These are phyloP conservation scores for Drosophila pachea DNA, from an alignment of 1,140 invertebrate species.

Conservation along the genomic window DNA sequence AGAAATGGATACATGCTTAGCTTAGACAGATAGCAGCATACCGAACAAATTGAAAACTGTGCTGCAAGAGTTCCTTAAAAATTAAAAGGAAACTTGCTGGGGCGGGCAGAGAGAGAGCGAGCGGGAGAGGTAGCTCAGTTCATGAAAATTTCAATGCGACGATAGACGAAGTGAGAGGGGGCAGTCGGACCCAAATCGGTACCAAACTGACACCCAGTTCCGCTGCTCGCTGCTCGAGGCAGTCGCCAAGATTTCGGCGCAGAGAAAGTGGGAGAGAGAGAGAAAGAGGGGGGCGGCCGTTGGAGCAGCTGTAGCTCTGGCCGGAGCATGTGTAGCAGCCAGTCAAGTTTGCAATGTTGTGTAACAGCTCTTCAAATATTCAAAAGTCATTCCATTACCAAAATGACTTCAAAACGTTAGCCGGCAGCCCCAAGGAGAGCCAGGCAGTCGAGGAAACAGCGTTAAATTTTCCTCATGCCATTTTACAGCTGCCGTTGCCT, in stretches of 20 bases:
- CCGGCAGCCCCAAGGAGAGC: slow-evolving; percentile 11
- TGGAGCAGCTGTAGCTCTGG: slow-evolving; percentile 6
- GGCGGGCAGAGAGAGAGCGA: not conserved
- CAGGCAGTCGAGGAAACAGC: slow-evolving; percentile 29
- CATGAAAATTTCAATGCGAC: slow-evolving; percentile 58
- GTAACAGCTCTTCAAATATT: slow-evolving; percentile 64
- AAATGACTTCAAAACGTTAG: slow-evolving; percentile 56
- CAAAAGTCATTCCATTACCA: slow-evolving; percentile 67
- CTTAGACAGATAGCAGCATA: slow-evolving; percentile 35
- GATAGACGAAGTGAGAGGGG: slow-evolving; percentile 10
- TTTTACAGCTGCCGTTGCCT: slow-evolving; percentile 2
- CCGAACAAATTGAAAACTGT: slow-evolving; percentile 37
- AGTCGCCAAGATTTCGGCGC: slow-evolving; percentile 30
- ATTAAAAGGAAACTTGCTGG: slow-evolving; percentile 36
- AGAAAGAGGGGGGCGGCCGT: too few species aligned
- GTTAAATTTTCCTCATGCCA: slow-evolving; percentile 26
- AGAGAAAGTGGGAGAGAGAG: too few species aligned
- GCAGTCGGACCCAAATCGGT: not conserved
- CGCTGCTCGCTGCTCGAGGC: not conserved
- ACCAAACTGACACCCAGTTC: slow-evolving; percentile 22
- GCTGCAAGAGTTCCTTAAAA: slow-evolving; percentile 18
- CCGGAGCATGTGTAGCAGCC: slow-evolving; percentile 28
- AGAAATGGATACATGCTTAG: slow-evolving; percentile 12
- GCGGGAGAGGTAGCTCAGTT: slow-evolving; percentile 20
- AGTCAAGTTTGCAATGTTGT: slow-evolving; percentile 20